Percentiles rank a stretch among this genome's conserved stretches.
Conservation (phyloP, 2,113 vertebrate species). For the Mustela lutreola region DNA sequence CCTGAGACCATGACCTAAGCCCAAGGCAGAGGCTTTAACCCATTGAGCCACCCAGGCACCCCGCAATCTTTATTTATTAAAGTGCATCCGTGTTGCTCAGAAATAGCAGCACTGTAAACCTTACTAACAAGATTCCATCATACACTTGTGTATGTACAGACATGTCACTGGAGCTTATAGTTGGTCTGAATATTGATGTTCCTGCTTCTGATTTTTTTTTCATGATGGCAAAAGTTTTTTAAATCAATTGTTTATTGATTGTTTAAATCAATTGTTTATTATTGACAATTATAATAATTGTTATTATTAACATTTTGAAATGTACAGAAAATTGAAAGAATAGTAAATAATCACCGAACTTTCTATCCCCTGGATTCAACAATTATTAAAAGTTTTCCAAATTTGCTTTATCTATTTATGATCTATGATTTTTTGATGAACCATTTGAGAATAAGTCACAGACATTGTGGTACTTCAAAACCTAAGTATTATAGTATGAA, state of each 20-base stretch:
- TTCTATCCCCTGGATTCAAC: background rate
- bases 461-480: background rate
- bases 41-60: too few species aligned
- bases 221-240: background rate
- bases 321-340: background rate
- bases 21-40: too few species aligned
- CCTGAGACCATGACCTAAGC: too few species aligned
- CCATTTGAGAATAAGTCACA: constrained; percentile 2
- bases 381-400: background rate
- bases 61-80: background rate
- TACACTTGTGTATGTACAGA: background rate
- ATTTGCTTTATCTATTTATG: background rate
- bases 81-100: background rate
- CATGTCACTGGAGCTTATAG: background rate
- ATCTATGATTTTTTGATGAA: background rate
- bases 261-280: background rate
- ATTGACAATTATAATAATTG: too few species aligned
- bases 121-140: background rate
- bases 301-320: background rate
- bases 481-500: background rate
- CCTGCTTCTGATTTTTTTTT: constrained; percentile 1
- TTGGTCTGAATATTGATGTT: background rate
- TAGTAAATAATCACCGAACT: background rate
- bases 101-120: background rate
- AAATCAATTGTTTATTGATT: background rate